Base-by-base conservation (phyloP, 1,140 invertebrate species). In the Kradibia gibbosae region DNA sequence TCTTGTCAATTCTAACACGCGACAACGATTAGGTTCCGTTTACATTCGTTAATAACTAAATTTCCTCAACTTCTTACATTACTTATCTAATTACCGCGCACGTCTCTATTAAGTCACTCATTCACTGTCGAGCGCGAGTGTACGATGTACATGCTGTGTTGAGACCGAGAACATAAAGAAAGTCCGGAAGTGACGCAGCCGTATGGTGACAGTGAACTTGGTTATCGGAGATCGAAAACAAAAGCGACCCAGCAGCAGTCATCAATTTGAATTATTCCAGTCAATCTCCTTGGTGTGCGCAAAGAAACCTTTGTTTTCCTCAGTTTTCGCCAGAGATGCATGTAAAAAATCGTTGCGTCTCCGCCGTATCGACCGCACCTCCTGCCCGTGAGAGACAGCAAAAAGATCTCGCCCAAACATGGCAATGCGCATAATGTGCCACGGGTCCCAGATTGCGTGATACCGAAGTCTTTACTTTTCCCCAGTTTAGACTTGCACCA, bases 181-280 rank as follows among this genome's bases (percentile, higher is more conserved):
- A 53, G 50, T 17, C 67, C 45, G 70, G 78, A 80, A 73, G 70
- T 36, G 70, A 17, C 28, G 15, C 15, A 53, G 42, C 25, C 60
- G 39, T 67, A 20, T 60, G 25, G 28, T 60, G 67, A 73, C 65
- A 53, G 3, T 73, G 7, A 22, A 8, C 11, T 7, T 39, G 34
- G 25, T 17, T 53, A 48, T 31, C 55, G 36, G 22, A n/a, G 0
- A 20, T 34, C 65, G 34, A 57, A 67, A 79, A 79, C 72, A 36
- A 67, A 79, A 79, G 77, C 78, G 53, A 25, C 8, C 25, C n/a
- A 15, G 20, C 28, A 10, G 3, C 28, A n/a, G n/a, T n/a, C 25
- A 74, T 71, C 62, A 67, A 80, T 76, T 81, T 55, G 20, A 81
- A 81, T 81, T 67, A 76, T 76, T 76, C 72, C 60, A 48, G 76